phyloP scores from a whole-genome alignment of 2,797 vertebrate species.

The Smutsia gigantea region DNA sequence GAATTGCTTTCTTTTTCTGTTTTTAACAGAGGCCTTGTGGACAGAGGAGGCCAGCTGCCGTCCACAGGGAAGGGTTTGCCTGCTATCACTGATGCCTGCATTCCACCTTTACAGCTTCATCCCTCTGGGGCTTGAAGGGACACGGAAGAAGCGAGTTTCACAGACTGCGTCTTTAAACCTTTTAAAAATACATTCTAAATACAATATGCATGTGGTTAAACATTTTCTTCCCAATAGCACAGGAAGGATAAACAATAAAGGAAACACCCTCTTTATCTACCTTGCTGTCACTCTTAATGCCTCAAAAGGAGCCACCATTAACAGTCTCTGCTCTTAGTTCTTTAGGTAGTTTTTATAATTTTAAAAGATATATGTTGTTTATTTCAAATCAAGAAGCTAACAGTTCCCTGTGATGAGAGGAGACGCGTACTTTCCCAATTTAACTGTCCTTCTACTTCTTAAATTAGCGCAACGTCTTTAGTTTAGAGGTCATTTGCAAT shows the following conservation, averaged over 20 bases:
- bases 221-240: not conserved
- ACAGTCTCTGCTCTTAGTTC: not conserved
- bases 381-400: not conserved
- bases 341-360: not conserved
- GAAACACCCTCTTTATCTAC: not conserved
- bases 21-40: not conserved
- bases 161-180: not conserved
- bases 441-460: not conserved
- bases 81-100: not conserved
- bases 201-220: not conserved
- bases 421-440: not conserved
- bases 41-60: not conserved
- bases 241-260: not conserved
- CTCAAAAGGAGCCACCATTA: not conserved
- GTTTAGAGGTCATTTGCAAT: not conserved
- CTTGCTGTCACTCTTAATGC: not conserved
- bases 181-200: conserved; percentile 2
- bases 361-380: not conserved
- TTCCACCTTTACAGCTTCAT: not conserved
- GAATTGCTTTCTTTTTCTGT: not conserved
- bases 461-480: not conserved
- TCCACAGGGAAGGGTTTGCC: not conserved
- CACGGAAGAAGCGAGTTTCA: not conserved
- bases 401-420: not conserved
- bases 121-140: not conserved